phyloP scores from a whole-genome alignment of 1,140 invertebrate species.

The Eumaeus atala region DNA sequence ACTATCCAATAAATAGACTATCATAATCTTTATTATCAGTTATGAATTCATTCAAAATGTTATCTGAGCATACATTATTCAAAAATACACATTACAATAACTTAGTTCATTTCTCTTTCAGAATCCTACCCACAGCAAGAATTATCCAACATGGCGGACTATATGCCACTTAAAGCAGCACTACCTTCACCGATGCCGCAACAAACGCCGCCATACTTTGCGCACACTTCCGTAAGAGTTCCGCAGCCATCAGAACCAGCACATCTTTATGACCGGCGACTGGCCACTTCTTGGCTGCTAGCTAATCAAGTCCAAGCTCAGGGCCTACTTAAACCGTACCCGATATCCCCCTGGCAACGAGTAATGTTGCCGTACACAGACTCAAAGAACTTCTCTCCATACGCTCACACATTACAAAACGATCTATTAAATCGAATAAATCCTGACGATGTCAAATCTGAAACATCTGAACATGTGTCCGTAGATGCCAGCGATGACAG shows the following conservation, averaged over 20 bases:
- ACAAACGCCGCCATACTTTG: constrained; percentile 59
- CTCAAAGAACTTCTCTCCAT: constrained; percentile 56
- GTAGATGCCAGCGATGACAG: constrained; percentile 78
- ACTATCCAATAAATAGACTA: too few species aligned
- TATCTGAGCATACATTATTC: too few species aligned
- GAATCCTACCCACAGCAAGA: constrained; percentile 58
- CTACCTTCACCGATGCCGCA: constrained; percentile 41
- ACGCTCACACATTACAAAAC: constrained; percentile 50
- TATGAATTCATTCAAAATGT: too few species aligned
- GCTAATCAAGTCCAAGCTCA: constrained; percentile 69
- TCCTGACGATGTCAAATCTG: constrained; percentile 62
- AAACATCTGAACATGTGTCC: constrained; percentile 63
- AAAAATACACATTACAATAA: too few species aligned
- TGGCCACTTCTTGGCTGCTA: constrained; percentile 76
- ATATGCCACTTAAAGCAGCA: constrained; percentile 58
- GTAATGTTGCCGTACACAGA: constrained; percentile 73
- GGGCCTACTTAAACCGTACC: constrained; percentile 60
- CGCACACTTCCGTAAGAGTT: constrained; percentile 52
- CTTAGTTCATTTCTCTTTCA: constrained; percentile 30
- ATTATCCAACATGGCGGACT: constrained; percentile 56
- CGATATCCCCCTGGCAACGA: constrained; percentile 71
- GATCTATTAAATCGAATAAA: constrained; percentile 55
- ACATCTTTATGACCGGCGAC: constrained; percentile 65
- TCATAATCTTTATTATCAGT: too few species aligned
- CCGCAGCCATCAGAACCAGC: constrained; percentile 47